Evolutionary conservation across 2,797 vertebrate genomes (phyloP).

Genomic region (Pristis pectinata): DNA sequence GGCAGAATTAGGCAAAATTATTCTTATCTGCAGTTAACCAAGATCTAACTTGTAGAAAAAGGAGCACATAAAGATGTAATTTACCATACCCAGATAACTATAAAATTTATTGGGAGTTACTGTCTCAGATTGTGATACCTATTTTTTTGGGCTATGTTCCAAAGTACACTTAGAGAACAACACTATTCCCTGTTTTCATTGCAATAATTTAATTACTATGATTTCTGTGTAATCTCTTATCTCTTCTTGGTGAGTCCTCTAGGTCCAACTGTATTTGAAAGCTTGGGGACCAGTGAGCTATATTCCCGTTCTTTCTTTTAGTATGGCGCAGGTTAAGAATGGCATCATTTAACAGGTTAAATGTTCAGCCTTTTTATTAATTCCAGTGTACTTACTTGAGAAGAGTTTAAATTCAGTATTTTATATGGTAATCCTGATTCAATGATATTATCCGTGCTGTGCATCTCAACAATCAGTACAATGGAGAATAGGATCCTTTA

Average conservation of each 20-base stretch:
- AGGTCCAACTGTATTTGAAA: background rate
- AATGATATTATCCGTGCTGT: background rate
- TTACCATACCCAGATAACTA: background rate
- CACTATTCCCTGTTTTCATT: slow-evolving; percentile 8
- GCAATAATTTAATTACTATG: background rate
- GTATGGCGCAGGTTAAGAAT: background rate
- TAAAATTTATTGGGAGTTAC: background rate
- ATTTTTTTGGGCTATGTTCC: slow-evolving; percentile 19
- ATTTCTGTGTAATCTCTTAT: background rate
- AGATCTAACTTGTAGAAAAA: background rate
- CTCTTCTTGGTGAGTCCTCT: background rate
- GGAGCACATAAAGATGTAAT: slow-evolving; percentile 4
- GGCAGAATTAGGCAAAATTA: background rate
- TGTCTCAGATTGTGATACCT: slow-evolving; percentile 10
- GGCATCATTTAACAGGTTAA: background rate
- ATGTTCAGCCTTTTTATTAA: background rate
- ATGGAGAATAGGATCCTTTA: background rate
- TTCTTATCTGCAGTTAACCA: background rate
- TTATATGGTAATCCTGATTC: background rate
- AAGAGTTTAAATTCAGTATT: background rate
- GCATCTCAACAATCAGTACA: background rate
- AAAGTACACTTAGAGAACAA: background rate
- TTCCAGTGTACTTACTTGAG: background rate
- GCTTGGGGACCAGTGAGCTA: no score
- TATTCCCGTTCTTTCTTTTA: background rate